Base-by-base conservation (phyloP, 1,140 invertebrate genomes). In the Aphelinus atriplicis region DNA sequence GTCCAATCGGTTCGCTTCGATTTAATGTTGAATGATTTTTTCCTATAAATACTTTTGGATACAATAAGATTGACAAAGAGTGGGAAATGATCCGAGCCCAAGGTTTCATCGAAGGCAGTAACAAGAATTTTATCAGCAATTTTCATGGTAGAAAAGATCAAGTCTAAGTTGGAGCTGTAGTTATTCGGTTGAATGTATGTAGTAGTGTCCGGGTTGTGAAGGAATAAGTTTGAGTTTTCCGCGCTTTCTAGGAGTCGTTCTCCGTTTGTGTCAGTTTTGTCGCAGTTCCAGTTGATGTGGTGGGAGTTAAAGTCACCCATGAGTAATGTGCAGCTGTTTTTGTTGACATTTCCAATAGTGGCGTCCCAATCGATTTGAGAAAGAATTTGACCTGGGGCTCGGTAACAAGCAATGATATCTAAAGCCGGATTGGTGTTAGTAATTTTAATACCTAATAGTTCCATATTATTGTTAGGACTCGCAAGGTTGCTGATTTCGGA, bases 371-470 rank as follows among this genome's bases (percentile, higher is more conserved):
- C 2, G 2, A 43, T 26, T n/a, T 64, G 66, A 4, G 2, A 7
- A 10, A 69, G 47, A 55, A 3, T 75, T 1, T 9, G 10, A 62
- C 47, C 9, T 2, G 73, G 66, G 48, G 58, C 10, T 63, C 60
- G 62, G 48, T 75, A 75, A 6, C 56, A 60, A 3, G 10, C 64
- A 3, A 56, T 56, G 3, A 73, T 3, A 46, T 56, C 45, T 47
- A 73, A 64, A 51, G 6, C n/a, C 43, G 62, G 71, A 3, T 56
- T 58, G 5, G 42, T 43, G 43, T 71, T 71, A 58, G 43, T 76
- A 9, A 71, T 57, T 50, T 43, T 2, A 2, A 76, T 1, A 42
- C 67, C 74, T 4, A 57, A 57, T 1, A 65, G 3, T 65, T 76
- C 67, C 3, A 71, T 48, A 6, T 26, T 5, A 7, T 42, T 7